Conservation (phyloP, 2,797 vertebrate genomes). For the Falco concolor region DNA sequence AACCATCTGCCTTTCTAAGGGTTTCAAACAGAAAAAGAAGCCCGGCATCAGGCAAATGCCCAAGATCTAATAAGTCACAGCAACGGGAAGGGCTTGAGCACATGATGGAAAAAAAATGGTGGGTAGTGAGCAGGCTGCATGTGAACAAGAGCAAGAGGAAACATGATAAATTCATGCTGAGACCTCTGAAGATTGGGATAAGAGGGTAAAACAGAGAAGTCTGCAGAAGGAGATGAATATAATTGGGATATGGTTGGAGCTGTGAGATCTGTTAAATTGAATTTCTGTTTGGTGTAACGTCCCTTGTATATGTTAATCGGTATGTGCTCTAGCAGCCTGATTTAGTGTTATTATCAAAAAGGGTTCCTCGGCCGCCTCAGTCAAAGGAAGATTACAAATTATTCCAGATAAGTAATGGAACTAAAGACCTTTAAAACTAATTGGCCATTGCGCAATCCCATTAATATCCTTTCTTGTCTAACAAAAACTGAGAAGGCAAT, state of each 20-base stretch:
- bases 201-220: not conserved
- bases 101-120: not conserved
- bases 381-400: slow-evolving; percentile 60
- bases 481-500: slow-evolving; percentile 43
- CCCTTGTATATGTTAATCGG: slow-evolving; percentile 48
- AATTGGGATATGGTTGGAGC: slow-evolving; percentile 17
- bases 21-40: not conserved
- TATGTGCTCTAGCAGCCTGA: slow-evolving; percentile 28
- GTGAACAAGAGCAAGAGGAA: not conserved
- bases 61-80: not conserved
- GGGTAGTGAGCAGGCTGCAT: not conserved
- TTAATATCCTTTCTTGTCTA: slow-evolving; percentile 37
- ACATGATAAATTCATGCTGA: not conserved
- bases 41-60: not conserved
- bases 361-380: slow-evolving; percentile 24
- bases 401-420: slow-evolving; percentile 60
- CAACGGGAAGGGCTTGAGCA: not conserved
- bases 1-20: not conserved
- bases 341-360: slow-evolving; percentile 52
- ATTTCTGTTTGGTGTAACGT: slow-evolving; percentile 58
- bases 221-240: not conserved
- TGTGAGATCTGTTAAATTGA: slow-evolving; percentile 43
- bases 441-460: slow-evolving; percentile 30
- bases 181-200: slow-evolving; percentile 19
- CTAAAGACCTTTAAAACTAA: slow-evolving; percentile 62